phyloP scores from a whole-genome alignment of 2,797 vertebrate genomes.

The Brachyalestes nurse region DNA sequence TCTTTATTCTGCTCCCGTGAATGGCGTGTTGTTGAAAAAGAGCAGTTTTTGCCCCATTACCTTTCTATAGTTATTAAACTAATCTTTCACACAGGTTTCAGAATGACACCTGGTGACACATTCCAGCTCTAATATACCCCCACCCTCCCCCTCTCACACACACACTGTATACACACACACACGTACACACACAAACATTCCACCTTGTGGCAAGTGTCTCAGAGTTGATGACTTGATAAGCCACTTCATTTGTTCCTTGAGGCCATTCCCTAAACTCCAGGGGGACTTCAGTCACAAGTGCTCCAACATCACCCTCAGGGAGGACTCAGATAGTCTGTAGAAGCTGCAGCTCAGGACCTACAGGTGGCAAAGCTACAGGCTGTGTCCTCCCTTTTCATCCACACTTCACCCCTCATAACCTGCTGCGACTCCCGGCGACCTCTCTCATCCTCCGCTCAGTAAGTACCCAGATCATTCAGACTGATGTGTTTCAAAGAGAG shows the following conservation, averaged over 20 bases:
- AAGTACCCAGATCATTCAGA: background rate
- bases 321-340: background rate
- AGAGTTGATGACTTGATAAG: slow-evolving; percentile 23
- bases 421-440: background rate
- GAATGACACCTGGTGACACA: background rate
- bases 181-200: slow-evolving; percentile 21
- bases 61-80: background rate
- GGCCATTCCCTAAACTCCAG: slow-evolving; percentile 22
- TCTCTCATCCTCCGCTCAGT: background rate
- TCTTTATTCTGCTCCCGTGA: background rate
- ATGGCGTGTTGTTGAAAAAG: background rate
- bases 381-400: background rate
- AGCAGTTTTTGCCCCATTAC: background rate
- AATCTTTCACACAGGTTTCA: background rate
- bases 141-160: background rate
- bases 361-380: slow-evolving; percentile 1
- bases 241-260: slow-evolving; percentile 12
- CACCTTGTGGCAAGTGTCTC: background rate
- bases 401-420: background rate
- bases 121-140: background rate
- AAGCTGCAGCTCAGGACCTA: background rate
- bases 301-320: slow-evolving; percentile 8
- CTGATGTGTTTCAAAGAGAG: background rate
- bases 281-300: background rate
- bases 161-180: slow-evolving; percentile 18